These are phyloP conservation scores for Gasterosteus nipponicus DNA, from an alignment of 2,113 vertebrate species.

Conservation along the genomic window DNA sequence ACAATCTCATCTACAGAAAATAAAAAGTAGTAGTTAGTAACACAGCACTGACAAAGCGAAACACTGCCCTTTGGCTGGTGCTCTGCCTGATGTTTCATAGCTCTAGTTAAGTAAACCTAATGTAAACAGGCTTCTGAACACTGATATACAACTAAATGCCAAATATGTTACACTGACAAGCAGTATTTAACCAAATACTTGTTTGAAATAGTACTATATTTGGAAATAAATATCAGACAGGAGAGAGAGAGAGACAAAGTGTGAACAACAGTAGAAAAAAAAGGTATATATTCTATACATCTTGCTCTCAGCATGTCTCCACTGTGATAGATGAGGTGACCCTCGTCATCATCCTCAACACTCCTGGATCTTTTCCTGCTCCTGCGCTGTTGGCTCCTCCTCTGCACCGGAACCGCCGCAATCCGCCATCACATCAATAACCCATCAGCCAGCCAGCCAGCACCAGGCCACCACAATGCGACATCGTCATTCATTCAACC, in stretches of 20 bases:
- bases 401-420: constrained; percentile 85
- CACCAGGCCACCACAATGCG: constrained; percentile 90
- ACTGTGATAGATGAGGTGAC: constrained; percentile 97
- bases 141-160: constrained; percentile 51
- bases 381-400: constrained; percentile 87
- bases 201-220: constrained; percentile 48
- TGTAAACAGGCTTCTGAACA: constrained; percentile 55
- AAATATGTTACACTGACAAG: constrained; percentile 58
- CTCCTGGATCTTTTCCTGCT: constrained; percentile 93
- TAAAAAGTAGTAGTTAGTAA: constrained; percentile 78
- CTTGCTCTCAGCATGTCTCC: constrained; percentile 97
- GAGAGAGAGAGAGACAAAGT: constrained; percentile 78
- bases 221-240: constrained; percentile 78
- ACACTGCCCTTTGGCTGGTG: constrained; percentile 60
- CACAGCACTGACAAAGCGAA: constrained; percentile 34
- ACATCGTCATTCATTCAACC: constrained; percentile 88
- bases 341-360: constrained; percentile 99
- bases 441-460: constrained; percentile 83
- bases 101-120: constrained; percentile 49
- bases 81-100: constrained; percentile 59
- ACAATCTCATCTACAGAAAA: constrained; percentile 96
- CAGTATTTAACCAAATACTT: constrained; percentile 57
- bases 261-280: constrained; percentile 86
- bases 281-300: constrained; percentile 92
- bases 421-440: constrained; percentile 82